Evolutionary conservation across 2,113 vertebrate species (phyloP).

Genomic region (Saguinus imperator): DNA sequence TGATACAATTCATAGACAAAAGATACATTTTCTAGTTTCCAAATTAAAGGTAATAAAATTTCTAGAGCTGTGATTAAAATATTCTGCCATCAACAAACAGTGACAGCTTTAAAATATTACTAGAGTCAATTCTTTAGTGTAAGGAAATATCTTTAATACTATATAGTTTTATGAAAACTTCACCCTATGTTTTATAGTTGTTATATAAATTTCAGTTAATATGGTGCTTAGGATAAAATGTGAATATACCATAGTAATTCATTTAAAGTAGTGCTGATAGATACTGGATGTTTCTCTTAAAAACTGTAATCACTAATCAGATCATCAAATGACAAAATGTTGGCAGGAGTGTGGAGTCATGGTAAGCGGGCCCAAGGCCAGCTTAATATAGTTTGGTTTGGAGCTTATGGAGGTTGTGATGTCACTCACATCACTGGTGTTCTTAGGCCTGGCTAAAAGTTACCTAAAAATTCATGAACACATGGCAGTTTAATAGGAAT

Average conservation of each 20-base stretch:
- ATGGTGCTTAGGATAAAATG: conserved; percentile 54
- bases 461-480: neutral
- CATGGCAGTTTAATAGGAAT: neutral
- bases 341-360: conserved; percentile 3
- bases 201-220: conserved; percentile 62
- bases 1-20: neutral
- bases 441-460: neutral
- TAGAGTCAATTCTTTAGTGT: conserved; percentile 58
- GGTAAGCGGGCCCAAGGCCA: neutral
- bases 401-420: neutral
- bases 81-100: conserved; percentile 24
- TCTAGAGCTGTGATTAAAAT: conserved; percentile 62
- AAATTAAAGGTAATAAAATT: conserved; percentile 57
- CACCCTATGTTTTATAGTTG: conserved; percentile 58
- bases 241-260: conserved; percentile 57
- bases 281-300: conserved; percentile 65
- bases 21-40: neutral
- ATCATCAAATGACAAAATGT: conserved; percentile 46
- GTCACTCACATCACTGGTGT: neutral
- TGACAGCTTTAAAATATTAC: conserved; percentile 58
- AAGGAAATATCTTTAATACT: conserved; percentile 59
- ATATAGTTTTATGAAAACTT: conserved; percentile 65
- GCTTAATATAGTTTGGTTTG: neutral
- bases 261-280: conserved; percentile 51
- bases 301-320: neutral